Base-by-base conservation (phyloP, 1,140 invertebrate genomes). In the Drosophila melanica region DNA sequence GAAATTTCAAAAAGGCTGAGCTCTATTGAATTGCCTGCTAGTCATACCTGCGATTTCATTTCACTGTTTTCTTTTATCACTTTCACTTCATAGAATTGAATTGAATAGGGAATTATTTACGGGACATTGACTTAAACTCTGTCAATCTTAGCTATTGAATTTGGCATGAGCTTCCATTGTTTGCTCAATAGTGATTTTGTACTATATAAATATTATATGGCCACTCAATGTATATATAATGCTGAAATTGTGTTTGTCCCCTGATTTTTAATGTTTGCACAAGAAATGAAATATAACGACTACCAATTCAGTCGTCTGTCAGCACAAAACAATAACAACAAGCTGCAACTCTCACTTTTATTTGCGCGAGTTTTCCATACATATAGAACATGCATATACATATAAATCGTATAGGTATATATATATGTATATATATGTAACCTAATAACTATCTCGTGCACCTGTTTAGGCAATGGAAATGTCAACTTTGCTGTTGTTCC, bases 401-500 rank as follows among this genome's bases (percentile, higher is more conserved):
- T 3, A 57, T 33, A 20, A 57, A 33, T 27, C 20, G 45, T 27
- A 5, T 48, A 16, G 9, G 0, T 62, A 55, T 55, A n/a, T n/a
- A n/a, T n/a, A n/a, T n/a, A n/a, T n/a, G n/a, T n/a, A n/a, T n/a
- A n/a, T n/a, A n/a, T n/a, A 57, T 50, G 16, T 33, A n/a, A 12
- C 30, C 16, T 58, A 58, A 64, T 70, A 59, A 37, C 66, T 8
- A 69, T 70, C 50, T 57, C 72, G 58, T 75, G 72, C 54, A 55
- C 44, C 59, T 71, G 69, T 71, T 82, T 74, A 74, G 84, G 79
- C 75, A 87, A 81, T 63, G 67, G 67, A 82, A 86, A 79, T 87
- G 84, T 79, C 62, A 82, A 78, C 37, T 75, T 70, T 74, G 84
- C 48, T 51, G 80, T 51, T 51, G 47, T 23, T 53, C 14, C 27